Conservation (phyloP, 1,140 invertebrate genomes). For the Macrobrachium nipponense region DNA sequence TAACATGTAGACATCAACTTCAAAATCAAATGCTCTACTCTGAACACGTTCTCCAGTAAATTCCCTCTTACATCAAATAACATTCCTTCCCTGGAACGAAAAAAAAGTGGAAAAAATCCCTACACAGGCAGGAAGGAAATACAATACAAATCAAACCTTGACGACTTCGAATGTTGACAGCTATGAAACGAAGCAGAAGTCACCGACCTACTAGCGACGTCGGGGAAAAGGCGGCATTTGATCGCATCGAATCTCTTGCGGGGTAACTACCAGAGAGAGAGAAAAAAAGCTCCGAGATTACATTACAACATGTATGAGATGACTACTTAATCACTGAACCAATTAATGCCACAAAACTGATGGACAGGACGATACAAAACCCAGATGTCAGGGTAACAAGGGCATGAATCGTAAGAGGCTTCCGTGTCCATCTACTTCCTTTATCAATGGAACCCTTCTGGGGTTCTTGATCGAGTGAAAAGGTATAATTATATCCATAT, state of each 20-base stretch:
- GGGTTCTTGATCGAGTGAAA: not conserved
- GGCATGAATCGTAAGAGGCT: not conserved
- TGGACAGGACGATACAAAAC: not conserved
- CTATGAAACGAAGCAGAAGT: no score
- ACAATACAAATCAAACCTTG: no score
- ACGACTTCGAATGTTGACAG: no score
- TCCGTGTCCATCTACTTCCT: not conserved
- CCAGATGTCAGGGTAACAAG: not conserved
- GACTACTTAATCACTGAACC: slow-evolving; percentile 50
- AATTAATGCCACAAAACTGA: slow-evolving; percentile 27
- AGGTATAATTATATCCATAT: slow-evolving; percentile 40
- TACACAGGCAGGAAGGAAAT: no score
- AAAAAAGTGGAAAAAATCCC: no score
- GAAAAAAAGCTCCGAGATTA: slow-evolving; percentile 24
- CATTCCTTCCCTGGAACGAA: no score
- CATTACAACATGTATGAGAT: slow-evolving; percentile 42
- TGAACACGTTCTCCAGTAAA: no score
- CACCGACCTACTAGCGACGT: not conserved
- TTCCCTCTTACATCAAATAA: no score
- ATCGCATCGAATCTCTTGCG: not conserved
- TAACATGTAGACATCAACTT: no score
- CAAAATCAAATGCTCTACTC: no score
- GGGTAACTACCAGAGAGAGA: not conserved
- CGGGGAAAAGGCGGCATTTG: not conserved
- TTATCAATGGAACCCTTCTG: not conserved